Evolutionary conservation across 2,797 vertebrate genomes (phyloP).

Genomic region (Galaxias olidus): DNA sequence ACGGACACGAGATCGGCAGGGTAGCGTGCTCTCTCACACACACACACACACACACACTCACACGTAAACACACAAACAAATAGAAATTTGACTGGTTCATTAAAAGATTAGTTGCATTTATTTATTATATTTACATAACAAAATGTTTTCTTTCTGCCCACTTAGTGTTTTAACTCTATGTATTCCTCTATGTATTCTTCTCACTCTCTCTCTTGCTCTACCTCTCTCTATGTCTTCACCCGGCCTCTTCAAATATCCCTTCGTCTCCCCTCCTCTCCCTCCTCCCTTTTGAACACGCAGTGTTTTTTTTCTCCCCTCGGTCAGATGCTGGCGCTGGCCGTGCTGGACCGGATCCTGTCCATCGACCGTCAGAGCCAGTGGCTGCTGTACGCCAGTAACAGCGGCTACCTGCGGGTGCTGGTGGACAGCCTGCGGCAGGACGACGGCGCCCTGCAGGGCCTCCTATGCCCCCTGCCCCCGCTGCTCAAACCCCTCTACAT

Average conservation of each 20-base stretch:
- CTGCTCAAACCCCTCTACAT: constrained; percentile 95
- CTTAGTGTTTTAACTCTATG: background rate
- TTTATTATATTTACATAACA: too few relatives aligned
- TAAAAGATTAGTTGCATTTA: too few relatives aligned
- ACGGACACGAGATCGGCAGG: constrained; percentile 95
- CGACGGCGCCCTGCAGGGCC: constrained; percentile 84
- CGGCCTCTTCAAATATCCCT: background rate
- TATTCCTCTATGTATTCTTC: background rate
- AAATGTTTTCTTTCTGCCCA: background rate
- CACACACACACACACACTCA: background rate
- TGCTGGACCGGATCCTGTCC: constrained; percentile 92
- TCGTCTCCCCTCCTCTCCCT: background rate
- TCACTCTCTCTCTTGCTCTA: background rate
- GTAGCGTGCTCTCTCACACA: constrained; percentile 62
- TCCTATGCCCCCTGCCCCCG: constrained; percentile 91
- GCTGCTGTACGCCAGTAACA: constrained; percentile 92
- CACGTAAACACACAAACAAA: background rate
- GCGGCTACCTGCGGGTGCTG: constrained; percentile 93
- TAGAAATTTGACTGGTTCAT: too few relatives aligned
- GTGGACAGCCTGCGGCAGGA: constrained; percentile 94
- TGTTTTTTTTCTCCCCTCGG: background rate
- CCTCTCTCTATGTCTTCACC: background rate
- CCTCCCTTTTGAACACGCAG: too few relatives aligned
- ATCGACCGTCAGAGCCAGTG: constrained; percentile 95
- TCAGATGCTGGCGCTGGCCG: constrained; percentile 94